Base-by-base conservation (phyloP, 2,797 vertebrate genomes). In the Phaenicophaeus curvirostris region DNA sequence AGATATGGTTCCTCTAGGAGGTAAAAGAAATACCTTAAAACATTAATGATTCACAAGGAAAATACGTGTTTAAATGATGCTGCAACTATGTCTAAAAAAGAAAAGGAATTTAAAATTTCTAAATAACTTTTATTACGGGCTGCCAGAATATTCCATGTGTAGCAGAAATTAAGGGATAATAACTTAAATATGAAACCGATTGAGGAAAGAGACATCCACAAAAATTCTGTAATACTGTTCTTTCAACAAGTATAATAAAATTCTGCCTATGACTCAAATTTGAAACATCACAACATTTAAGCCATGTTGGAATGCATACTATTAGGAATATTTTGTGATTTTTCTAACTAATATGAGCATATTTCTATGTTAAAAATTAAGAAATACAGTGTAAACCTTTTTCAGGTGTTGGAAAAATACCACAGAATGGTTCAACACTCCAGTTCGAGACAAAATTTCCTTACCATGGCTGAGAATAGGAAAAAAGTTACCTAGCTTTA, bases 11-110 rank as follows among this genome's bases (percentile, higher is more conserved):
- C 74, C 62, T 84, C 71, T 75, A 76, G 92, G 83, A 94, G 76
- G 59, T 54, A 94, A 48, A 94, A 63, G 67, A 94, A 85, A 87
- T 73, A 76, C 66, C 80, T 69, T 90, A 74, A 82, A 95, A 94
- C 90, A 58, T 41, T 83, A 41, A 67, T 30, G 73, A 90, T 71
- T 77, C 85, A 80, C 20, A 82, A 67, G 51, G 31, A 83, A 87
- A 48, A 55, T 66, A 16, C 2, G 1, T 75, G 41, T 67, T 82
- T 72, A 83, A 63, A 85, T 67, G 50, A 84, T 75, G 37, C 27
- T 73, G 41, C 24, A 84, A 74, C 11, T 7, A 54, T 8, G 15
- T 41, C 80, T 51, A 25, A 55, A 48, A 90, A 95, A 92, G 25
- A 55, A 77, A 75, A 35, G 31, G 15, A 71, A 48, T 59, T 86